Evolutionary conservation across 2,113 vertebrate genomes (phyloP).

Genomic region (Leptosomus discolor): DNA sequence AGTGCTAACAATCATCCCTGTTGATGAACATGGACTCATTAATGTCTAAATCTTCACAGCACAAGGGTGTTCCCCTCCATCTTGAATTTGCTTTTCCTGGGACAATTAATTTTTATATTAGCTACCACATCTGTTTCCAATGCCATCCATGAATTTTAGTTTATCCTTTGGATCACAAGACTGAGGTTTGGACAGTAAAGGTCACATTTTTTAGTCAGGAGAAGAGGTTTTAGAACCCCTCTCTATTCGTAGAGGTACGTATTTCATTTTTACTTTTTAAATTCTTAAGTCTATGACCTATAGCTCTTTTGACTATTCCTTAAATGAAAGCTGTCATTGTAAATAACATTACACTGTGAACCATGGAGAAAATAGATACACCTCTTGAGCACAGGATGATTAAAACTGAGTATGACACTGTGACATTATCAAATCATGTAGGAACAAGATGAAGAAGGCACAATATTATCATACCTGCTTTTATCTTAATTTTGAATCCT

Average conservation of each 20-base stretch:
- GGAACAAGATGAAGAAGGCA: not conserved
- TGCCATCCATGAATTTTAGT: not conserved
- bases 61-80: not conserved
- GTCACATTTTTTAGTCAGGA: not conserved
- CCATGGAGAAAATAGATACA: not conserved
- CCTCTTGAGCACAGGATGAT: not conserved
- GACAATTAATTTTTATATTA: conserved; percentile 12
- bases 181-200: not conserved
- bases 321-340: not conserved
- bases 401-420: not conserved
- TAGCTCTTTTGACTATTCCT: not conserved
- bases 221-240: not conserved
- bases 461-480: not conserved
- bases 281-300: not conserved
- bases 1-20: conserved; percentile 15
- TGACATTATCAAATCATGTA: not conserved
- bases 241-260: not conserved
- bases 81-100: not conserved
- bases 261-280: not conserved
- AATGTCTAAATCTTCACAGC: conserved; percentile 4
- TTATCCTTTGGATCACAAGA: not conserved
- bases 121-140: not conserved
- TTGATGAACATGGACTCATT: conserved; percentile 20
- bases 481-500: not conserved
- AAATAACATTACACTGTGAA: not conserved